A percentile compares a stretch with the other conserved stretches of the same genome.
These are phyloP conservation scores for Eutrigla gurnardus DNA, from an alignment of 2,797 vertebrate species.

Conservation along the genomic window DNA sequence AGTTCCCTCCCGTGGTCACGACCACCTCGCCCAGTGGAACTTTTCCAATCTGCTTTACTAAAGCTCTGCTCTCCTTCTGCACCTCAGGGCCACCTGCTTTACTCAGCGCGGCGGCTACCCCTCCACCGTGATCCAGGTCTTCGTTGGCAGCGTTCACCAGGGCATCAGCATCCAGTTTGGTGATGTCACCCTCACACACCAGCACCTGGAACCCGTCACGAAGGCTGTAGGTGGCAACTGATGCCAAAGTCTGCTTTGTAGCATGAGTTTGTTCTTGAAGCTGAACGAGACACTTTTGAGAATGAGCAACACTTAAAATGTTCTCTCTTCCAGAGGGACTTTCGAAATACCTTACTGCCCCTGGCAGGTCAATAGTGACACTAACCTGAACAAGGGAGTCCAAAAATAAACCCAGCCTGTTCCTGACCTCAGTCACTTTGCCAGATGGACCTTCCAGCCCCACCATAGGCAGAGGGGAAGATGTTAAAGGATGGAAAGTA, in stretches of 20 bases:
- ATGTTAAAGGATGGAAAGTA: conserved; percentile 33
- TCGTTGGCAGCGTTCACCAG: conserved; percentile 79
- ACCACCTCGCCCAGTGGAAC: conserved; percentile 52
- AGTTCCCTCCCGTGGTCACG: conserved; percentile 64
- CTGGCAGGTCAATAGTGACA: conserved; percentile 63
- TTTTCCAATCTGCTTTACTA: conserved; percentile 52
- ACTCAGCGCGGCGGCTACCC: conserved; percentile 73
- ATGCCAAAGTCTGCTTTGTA: conserved; percentile 3
- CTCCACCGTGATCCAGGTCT: conserved; percentile 59
- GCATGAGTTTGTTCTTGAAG: conserved; percentile 15
- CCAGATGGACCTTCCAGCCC: conserved; percentile 41
- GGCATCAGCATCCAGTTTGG: conserved; percentile 68
- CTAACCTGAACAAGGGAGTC: conserved; percentile 49
- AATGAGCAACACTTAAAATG: conserved; percentile 41
- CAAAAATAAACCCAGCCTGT: conserved; percentile 38
- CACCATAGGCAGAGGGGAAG: conserved; percentile 29
- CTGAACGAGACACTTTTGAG: conserved; percentile 62
- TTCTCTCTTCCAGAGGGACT: conserved; percentile 48
- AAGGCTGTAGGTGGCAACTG: conserved; percentile 51
- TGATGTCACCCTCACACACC: conserved; percentile 75
- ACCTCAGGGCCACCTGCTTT: conserved; percentile 71
- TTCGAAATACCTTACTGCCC: conserved; percentile 61
- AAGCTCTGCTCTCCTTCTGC: conserved; percentile 59
- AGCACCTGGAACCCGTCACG: conserved; percentile 56
- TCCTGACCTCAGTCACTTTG: conserved; percentile 47